Conservation (phyloP, 30 jellyfish, hydroid and myxozoan genomes). For the Rhopilema esculentum region DNA sequence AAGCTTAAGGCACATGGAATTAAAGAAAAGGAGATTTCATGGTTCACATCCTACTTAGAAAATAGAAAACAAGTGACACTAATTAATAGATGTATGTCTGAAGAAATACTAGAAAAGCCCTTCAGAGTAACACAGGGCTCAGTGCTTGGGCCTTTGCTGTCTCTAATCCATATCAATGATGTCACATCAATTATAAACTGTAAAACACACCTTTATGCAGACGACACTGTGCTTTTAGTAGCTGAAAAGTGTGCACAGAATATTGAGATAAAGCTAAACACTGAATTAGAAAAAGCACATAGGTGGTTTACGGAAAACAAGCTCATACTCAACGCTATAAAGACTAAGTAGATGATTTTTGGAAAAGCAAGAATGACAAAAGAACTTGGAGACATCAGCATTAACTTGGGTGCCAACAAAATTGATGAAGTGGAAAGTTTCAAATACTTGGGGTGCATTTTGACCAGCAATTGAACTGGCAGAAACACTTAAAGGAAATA, state of each 20-base stretch:
- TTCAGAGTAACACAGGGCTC: slow-evolving; percentile 19
- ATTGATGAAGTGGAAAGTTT: slow-evolving; percentile 32
- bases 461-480: slow-evolving; percentile 49
- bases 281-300: slow-evolving; percentile 24
- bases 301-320: slow-evolving; percentile 35
- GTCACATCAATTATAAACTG: slow-evolving; percentile 18
- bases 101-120: slow-evolving; percentile 1
- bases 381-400: slow-evolving; percentile 39
- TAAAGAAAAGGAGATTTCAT: slow-evolving; percentile 16
- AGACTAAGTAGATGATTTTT: slow-evolving; percentile 43
- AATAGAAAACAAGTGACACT: slow-evolving; percentile 15
- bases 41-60: slow-evolving; percentile 41
- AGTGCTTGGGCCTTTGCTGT: not conserved
- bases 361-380: slow-evolving; percentile 22
- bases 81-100: slow-evolving; percentile 19
- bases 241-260: slow-evolving; percentile 24
- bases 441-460: slow-evolving; percentile 37
- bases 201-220: slow-evolving; percentile 19
- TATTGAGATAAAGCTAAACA: slow-evolving; percentile 5
- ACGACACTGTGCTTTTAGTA: slow-evolving; percentile 23
- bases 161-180: slow-evolving; percentile 6
- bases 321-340: slow-evolving; percentile 37
- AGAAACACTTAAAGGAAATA: slow-evolving; percentile 40
- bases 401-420: slow-evolving; percentile 17
- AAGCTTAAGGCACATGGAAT: slow-evolving; percentile 13